These are phyloP conservation scores for Pogonomyrmex californicus DNA, from an alignment of 1,140 invertebrate species.

Conservation along the genomic window DNA sequence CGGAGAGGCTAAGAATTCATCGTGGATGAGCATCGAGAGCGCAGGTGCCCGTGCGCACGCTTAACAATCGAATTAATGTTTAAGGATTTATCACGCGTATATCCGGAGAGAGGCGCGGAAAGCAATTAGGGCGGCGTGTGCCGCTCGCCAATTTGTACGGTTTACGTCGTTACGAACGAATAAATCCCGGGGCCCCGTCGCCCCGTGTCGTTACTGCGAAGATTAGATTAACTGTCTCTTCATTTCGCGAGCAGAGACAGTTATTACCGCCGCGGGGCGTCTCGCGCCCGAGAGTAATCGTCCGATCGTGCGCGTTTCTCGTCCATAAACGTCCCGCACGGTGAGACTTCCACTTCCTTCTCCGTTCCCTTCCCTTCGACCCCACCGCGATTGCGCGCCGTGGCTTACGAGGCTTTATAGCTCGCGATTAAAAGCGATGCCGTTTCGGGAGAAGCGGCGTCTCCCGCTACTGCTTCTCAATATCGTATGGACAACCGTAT, in stretches of 20 bases:
- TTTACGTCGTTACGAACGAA: slow-evolving; percentile 60
- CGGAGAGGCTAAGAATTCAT: slow-evolving; percentile 20
- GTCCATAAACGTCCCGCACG: slow-evolving; percentile 53
- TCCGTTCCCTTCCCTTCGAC: not conserved
- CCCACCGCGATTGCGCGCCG: slow-evolving; percentile 12
- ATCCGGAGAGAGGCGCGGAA: slow-evolving; percentile 41
- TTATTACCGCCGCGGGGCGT: slow-evolving; percentile 63
- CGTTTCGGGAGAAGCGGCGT: not conserved
- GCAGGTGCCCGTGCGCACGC: slow-evolving; percentile 35
- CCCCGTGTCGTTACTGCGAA: slow-evolving; percentile 54
- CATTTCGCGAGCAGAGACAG: slow-evolving; percentile 57
- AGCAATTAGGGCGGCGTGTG: slow-evolving; percentile 27
- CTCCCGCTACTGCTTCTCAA: not conserved
- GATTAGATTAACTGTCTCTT: slow-evolving; percentile 66
- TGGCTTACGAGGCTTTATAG: slow-evolving; percentile 43
- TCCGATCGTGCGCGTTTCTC: slow-evolving; percentile 58
- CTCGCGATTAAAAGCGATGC: slow-evolving; percentile 55
- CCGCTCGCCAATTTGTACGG: slow-evolving; percentile 62
- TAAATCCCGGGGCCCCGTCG: slow-evolving; percentile 47
- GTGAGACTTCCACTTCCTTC: slow-evolving; percentile 29
- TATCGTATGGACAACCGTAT: no score
- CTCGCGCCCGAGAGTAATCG: slow-evolving; percentile 54
- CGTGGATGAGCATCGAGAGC: not conserved
- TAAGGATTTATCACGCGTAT: slow-evolving; percentile 55
- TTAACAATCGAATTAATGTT: slow-evolving; percentile 61